phyloP scores from a whole-genome alignment of 2,888 invertebrate species.

The Stenurella melanura region DNA sequence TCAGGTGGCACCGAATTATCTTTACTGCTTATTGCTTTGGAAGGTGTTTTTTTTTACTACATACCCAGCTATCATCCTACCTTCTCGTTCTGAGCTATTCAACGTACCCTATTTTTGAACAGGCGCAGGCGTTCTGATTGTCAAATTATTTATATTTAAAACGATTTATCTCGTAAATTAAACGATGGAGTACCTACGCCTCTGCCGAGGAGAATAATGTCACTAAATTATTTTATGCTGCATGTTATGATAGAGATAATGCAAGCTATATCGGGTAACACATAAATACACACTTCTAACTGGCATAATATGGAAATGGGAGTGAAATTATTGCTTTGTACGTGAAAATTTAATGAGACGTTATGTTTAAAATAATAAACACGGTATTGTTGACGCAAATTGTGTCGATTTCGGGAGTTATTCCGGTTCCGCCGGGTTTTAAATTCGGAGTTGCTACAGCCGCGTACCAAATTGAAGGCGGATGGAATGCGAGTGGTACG shows the following conservation, averaged over 20 bases:
- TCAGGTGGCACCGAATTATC: too few relatives aligned
- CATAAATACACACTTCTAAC: slow-evolving; percentile 17
- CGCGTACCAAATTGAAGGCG: slow-evolving; percentile 75
- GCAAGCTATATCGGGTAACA: slow-evolving; percentile 26
- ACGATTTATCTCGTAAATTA: background rate
- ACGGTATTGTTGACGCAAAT: slow-evolving; percentile 12
- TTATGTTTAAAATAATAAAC: slow-evolving; percentile 21
- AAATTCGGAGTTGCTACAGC: slow-evolving; percentile 71
- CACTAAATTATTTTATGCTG: slow-evolving; percentile 11
- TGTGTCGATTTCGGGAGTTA: slow-evolving; percentile 12
- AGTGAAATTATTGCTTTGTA: slow-evolving; percentile 14
- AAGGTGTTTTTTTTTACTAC: too few relatives aligned
- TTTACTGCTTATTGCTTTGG: too few relatives aligned
- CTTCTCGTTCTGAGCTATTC: too few relatives aligned
- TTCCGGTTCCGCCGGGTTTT: slow-evolving; percentile 62
- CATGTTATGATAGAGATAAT: slow-evolving; percentile 22
- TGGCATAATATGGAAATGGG: slow-evolving; percentile 12
- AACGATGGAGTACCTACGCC: background rate
- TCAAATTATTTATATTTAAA: background rate
- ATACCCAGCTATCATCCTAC: too few relatives aligned
- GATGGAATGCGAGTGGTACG: slow-evolving; percentile 74
- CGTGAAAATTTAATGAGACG: slow-evolving; percentile 13
- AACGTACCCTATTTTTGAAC: too few relatives aligned
- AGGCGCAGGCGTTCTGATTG: too few relatives aligned
- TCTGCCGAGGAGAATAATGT: background rate